Percentiles rank a stretch among this genome's conserved stretches.
Conservation (phyloP, 2,888 invertebrate species). For the Anoplius nigerrimus region DNA sequence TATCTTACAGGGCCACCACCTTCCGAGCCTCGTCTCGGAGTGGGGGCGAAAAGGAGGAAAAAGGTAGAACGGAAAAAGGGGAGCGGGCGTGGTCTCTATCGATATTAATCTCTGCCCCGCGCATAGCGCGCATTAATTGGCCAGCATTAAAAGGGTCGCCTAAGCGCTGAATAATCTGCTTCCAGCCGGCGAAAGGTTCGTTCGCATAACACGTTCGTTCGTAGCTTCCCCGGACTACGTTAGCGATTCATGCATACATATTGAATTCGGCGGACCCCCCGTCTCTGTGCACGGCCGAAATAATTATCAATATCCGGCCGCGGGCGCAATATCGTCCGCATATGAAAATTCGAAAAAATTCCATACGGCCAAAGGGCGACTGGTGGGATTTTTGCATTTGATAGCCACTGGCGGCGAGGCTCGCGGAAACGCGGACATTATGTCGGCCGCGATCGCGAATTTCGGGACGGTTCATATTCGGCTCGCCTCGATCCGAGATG, state of each 20-base stretch:
- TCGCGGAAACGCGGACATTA: constrained; percentile 26
- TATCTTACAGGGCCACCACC: constrained; percentile 38
- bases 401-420: constrained; percentile 18
- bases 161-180: constrained; percentile 46
- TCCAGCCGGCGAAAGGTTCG: constrained; percentile 11
- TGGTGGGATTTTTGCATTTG: constrained; percentile 1
- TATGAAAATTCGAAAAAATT: too few relatives aligned
- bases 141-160: constrained; percentile 51
- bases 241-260: neutral
- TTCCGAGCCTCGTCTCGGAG: constrained; percentile 20
- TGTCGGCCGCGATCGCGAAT: constrained; percentile 61
- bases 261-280: neutral
- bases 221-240: neutral
- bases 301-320: too few relatives aligned
- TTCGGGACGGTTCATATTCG: constrained; percentile 63
- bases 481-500: constrained; percentile 62
- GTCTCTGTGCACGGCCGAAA: too few relatives aligned
- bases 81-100: constrained; percentile 29
- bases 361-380: too few relatives aligned
- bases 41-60: neutral
- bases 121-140: constrained; percentile 12
- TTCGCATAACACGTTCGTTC: too few relatives aligned
- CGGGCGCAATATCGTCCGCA: too few relatives aligned
- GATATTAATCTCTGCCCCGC: constrained; percentile 38
- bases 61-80: neutral